Evolutionary conservation across 1,140 invertebrate species (phyloP).

Genomic region (Luehdorfia chinensis): DNA sequence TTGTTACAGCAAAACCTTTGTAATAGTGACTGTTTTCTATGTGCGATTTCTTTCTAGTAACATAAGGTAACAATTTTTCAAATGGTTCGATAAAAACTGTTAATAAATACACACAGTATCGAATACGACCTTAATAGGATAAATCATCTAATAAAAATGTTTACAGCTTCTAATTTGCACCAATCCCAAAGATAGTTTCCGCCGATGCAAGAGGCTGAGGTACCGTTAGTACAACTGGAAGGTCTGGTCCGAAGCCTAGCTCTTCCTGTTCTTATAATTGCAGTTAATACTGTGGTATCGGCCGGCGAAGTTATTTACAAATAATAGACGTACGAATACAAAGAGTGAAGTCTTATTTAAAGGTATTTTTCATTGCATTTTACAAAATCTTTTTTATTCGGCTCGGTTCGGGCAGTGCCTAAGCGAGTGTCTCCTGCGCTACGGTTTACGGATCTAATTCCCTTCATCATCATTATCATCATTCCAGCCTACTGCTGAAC

Average conservation of each 20-base stretch:
- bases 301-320: slow-evolving; percentile 31
- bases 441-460: too few relatives aligned
- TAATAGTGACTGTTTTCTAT: too few relatives aligned
- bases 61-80: too few relatives aligned
- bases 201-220: slow-evolving; percentile 35
- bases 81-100: too few relatives aligned
- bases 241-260: slow-evolving; percentile 33
- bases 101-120: too few relatives aligned
- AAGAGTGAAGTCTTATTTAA: slow-evolving; percentile 9
- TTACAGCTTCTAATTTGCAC: slow-evolving; percentile 29
- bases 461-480: too few relatives aligned
- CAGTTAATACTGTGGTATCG: slow-evolving; percentile 57
- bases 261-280: slow-evolving; percentile 68
- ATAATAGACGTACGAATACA: slow-evolving; percentile 26
- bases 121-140: too few relatives aligned
- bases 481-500: too few relatives aligned
- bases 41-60: too few relatives aligned
- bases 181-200: slow-evolving; percentile 36
- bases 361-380: not conserved
- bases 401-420: not conserved
- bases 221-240: slow-evolving; percentile 58
- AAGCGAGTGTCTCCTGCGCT: too few relatives aligned
- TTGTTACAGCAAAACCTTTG: too few relatives aligned
- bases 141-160: too few relatives aligned
- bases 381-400: slow-evolving; percentile 7